Conservation (phyloP, 1,140 invertebrate genomes). For the Drosophila rhopaloa region DNA sequence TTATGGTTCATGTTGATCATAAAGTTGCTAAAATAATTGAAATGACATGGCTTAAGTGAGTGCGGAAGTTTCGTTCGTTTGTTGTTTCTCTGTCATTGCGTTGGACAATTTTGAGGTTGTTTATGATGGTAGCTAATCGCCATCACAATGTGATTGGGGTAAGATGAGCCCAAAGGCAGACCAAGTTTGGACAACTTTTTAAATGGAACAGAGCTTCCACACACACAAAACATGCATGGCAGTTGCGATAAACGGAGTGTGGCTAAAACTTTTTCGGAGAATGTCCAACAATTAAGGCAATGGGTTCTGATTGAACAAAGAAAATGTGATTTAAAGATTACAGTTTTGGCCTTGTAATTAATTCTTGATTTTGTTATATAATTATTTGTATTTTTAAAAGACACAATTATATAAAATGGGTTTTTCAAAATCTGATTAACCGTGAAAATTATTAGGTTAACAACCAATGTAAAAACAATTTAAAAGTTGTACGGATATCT, state of each 20-base stretch:
- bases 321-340: neutral
- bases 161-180: neutral
- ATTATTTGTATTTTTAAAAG: neutral
- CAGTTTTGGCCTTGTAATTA: neutral
- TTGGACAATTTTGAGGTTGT: conserved; percentile 32
- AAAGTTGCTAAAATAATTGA: conserved; percentile 75
- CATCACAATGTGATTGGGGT: conserved; percentile 13
- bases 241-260: conserved; percentile 12
- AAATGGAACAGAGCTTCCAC: conserved; percentile 6
- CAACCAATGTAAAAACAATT: too few species aligned
- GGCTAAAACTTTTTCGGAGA: conserved; percentile 1
- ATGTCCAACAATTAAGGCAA: conserved; percentile 4
- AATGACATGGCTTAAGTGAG: conserved; percentile 59
- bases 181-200: conserved; percentile 25
- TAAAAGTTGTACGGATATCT: too few species aligned
- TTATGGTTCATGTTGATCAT: conserved; percentile 56
- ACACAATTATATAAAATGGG: too few species aligned
- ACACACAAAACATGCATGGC: neutral
- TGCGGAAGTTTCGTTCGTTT: conserved; percentile 44
- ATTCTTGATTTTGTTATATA: neutral
- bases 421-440: too few species aligned
- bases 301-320: neutral
- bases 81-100: conserved; percentile 30
- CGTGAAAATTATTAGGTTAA: too few species aligned
- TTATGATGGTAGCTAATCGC: conserved; percentile 40